These are phyloP conservation scores for Drosophila punjabiensis DNA, from an alignment of 1,140 invertebrate species.

Conservation along the genomic window DNA sequence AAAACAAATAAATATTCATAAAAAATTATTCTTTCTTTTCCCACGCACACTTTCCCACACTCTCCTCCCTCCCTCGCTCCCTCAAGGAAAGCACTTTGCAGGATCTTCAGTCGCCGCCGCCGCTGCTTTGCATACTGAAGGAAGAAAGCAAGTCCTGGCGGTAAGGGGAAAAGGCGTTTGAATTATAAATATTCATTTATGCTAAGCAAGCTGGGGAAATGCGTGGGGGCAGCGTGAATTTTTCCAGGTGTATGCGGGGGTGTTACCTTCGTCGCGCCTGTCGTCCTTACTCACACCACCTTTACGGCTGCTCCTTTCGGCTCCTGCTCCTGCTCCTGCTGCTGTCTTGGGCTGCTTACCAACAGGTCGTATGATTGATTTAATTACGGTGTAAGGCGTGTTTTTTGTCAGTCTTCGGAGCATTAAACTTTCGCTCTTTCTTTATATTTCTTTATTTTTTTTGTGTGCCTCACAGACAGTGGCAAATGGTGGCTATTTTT, in stretches of 20 bases:
- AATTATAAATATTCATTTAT: constrained; percentile 84
- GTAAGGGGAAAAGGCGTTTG: constrained; percentile 55
- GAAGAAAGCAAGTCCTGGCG: constrained; percentile 1
- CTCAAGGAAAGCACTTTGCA: constrained; percentile 67
- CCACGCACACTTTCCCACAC: constrained; percentile 5
- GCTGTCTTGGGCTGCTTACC: constrained; percentile 35
- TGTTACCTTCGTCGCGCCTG: constrained; percentile 39
- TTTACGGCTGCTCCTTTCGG: constrained; percentile 48
- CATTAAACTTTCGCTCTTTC: constrained; percentile 19
- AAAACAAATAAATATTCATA: constrained; percentile 83
- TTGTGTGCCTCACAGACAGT: constrained; percentile 3
- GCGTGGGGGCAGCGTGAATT: constrained; percentile 37
- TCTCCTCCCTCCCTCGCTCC: background rate
- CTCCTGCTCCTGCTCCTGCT: constrained; percentile 37
- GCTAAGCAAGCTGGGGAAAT: constrained; percentile 57
- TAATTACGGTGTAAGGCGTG: constrained; percentile 69
- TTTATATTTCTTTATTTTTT: background rate
- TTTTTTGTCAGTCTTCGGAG: constrained; percentile 35
- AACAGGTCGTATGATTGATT: constrained; percentile 78
- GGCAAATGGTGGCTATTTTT: constrained; percentile 8
- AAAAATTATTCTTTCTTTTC: constrained; percentile 64
- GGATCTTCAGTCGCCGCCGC: constrained; percentile 52
- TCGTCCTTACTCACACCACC: constrained; percentile 16
- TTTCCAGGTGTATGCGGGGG: constrained; percentile 68
- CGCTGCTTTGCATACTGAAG: constrained; percentile 47